phyloP scores from a whole-genome alignment of 2,888 invertebrate species.

The Drosophila pegasa region DNA sequence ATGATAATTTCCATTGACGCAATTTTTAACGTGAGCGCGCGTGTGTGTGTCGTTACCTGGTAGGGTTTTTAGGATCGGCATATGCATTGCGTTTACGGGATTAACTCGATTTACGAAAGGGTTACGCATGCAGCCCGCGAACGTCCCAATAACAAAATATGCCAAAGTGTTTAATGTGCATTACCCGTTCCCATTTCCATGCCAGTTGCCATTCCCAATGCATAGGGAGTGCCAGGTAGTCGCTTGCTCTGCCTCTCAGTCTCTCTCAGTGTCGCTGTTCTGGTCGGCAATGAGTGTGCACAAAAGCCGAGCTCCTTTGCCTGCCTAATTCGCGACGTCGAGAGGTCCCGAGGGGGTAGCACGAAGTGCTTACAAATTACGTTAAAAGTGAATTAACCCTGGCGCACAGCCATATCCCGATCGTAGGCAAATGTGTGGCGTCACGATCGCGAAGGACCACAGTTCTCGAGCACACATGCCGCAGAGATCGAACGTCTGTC shows the following conservation, averaged over 20 bases:
- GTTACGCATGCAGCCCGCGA: constrained; percentile 68
- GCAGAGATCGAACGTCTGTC: constrained; percentile 56
- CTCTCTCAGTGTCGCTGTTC: constrained; percentile 20
- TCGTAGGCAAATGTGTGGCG: constrained; percentile 60
- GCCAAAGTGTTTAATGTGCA: constrained; percentile 63
- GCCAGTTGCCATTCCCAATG: constrained; percentile 14
- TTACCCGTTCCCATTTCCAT: constrained; percentile 29
- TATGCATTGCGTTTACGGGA: constrained; percentile 67
- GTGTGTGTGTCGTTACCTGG: constrained; percentile 35
- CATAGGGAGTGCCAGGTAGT: constrained; percentile 58
- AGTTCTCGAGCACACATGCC: constrained; percentile 28
- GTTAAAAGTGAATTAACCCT: constrained; percentile 69
- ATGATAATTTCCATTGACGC: constrained; percentile 75
- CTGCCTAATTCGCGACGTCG: constrained; percentile 43
- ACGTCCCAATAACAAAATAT: constrained; percentile 68
- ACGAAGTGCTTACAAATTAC: constrained; percentile 71
- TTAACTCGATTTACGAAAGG: constrained; percentile 77
- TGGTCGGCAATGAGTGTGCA: constrained; percentile 58
- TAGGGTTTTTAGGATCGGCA: constrained; percentile 29
- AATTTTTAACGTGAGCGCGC: constrained; percentile 46
- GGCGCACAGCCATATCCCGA: constrained; percentile 17
- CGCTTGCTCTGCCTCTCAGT: not conserved
- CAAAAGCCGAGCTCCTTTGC: constrained; percentile 53
- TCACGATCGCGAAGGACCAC: constrained; percentile 44
- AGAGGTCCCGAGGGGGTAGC: constrained; percentile 26